These are phyloP conservation scores for Andrena chrysosceles DNA, from an alignment of 2,888 invertebrate genomes.

Conservation along the genomic window DNA sequence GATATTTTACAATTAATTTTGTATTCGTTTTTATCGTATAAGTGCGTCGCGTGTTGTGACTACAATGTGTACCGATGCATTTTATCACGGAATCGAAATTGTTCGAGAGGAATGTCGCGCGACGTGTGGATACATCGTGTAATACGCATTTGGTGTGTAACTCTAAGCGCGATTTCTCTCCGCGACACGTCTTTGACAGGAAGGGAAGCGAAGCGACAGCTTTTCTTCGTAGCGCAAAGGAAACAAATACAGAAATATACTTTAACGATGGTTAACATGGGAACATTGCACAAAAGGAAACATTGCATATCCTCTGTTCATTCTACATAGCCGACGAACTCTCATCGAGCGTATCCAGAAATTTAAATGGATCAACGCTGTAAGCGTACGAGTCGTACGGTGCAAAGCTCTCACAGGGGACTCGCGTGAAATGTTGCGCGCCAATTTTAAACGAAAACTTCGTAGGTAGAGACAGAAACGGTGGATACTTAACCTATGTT, in stretches of 20 bases:
- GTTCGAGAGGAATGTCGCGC: constrained; percentile 19
- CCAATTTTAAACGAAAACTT: background rate
- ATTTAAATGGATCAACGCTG: constrained; percentile 62
- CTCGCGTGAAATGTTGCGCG: background rate
- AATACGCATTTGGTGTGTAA: constrained; percentile 44
- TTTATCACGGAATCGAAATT: constrained; percentile 44
- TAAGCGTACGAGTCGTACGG: background rate
- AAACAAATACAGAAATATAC: constrained; percentile 40
- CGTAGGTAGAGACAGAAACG: too few species aligned
- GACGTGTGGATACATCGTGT: constrained; percentile 34
- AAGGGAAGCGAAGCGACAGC: constrained; percentile 20
- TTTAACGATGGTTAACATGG: constrained; percentile 73
- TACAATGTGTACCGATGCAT: constrained; percentile 48
- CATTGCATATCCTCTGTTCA: constrained; percentile 82
- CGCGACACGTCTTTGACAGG: constrained; percentile 22
- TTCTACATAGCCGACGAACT: constrained; percentile 75
- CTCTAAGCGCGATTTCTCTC: constrained; percentile 26
- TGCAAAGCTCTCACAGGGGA: too few species aligned
- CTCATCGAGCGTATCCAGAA: constrained; percentile 73
- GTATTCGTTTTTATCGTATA: constrained; percentile 71
- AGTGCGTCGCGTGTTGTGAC: constrained; percentile 38
- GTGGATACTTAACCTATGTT: too few species aligned
- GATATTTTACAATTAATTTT: constrained; percentile 72
- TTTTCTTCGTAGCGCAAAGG: constrained; percentile 32
- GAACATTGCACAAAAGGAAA: constrained; percentile 79